phyloP scores from a whole-genome alignment of 2,797 vertebrate species.

The Paedocypris micromegethes region DNA sequence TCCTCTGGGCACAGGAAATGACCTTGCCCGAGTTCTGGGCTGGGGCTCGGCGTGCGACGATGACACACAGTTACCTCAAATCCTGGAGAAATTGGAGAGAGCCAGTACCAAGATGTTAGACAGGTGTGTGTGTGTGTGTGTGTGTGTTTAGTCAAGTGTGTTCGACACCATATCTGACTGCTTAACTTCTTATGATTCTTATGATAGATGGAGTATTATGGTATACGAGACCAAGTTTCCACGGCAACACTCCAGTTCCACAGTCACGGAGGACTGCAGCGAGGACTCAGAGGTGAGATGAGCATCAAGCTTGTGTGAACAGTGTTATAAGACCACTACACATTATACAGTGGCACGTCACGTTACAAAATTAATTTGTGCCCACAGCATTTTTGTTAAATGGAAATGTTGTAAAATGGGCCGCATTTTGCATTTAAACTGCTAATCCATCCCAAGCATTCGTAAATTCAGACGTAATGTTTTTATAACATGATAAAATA shows the following conservation, averaged over 20 bases:
- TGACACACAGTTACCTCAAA: slow-evolving; percentile 90
- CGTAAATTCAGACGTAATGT: too few relatives aligned
- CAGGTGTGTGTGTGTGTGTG: slow-evolving; percentile 65
- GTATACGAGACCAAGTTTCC: slow-evolving; percentile 93
- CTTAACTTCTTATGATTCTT: not conserved
- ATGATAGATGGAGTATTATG: slow-evolving; percentile 92
- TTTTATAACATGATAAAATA: too few relatives aligned
- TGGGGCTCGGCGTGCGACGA: slow-evolving; percentile 97
- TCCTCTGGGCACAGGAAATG: slow-evolving; percentile 91
- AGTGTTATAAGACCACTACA: not conserved
- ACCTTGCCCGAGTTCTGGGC: slow-evolving; percentile 89
- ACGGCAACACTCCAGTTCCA: slow-evolving; percentile 76
- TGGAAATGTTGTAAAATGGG: too few relatives aligned
- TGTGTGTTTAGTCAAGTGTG: not conserved
- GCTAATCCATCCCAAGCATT: too few relatives aligned
- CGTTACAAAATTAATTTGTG: too few relatives aligned
- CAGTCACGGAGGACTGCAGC: slow-evolving; percentile 78
- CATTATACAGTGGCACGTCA: not conserved
- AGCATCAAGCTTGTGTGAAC: not conserved
- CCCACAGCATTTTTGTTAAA: too few relatives aligned
- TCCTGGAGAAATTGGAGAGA: slow-evolving; percentile 92
- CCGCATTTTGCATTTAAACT: too few relatives aligned
- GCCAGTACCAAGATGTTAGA: slow-evolving; percentile 97
- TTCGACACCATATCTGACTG: not conserved
- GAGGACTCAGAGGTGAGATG: slow-evolving; percentile 87